A percentile compares a stretch with the other conserved stretches of the same genome.
phyloP scores from a whole-genome alignment of 2,113 vertebrate species.

The Dromaius novaehollandiae region DNA sequence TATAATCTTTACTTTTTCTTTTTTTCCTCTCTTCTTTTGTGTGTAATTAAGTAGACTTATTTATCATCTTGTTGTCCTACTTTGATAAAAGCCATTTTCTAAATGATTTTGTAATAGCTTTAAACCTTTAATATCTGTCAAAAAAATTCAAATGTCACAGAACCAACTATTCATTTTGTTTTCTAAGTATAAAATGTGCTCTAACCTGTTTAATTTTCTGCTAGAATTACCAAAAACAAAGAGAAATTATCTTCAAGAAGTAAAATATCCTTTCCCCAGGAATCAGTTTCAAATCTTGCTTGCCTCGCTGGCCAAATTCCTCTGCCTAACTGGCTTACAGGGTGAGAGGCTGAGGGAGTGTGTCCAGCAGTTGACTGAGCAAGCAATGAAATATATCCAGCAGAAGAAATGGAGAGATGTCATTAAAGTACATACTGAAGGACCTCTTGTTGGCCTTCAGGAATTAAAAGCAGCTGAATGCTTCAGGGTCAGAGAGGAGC shows the following conservation, averaged over 20 bases:
- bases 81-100: slow-evolving; percentile 8
- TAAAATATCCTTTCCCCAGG: not conserved
- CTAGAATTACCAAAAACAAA: not conserved
- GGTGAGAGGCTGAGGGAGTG: slow-evolving; percentile 76
- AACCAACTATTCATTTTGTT: not conserved
- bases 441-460: not conserved
- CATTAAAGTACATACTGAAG: slow-evolving; percentile 76
- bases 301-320: slow-evolving; percentile 74
- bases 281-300: not conserved
- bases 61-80: slow-evolving; percentile 9
- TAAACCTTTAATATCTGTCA: slow-evolving; percentile 29
- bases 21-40: not conserved
- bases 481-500: slow-evolving; percentile 34
- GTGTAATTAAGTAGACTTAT: not conserved
- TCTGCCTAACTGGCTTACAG: slow-evolving; percentile 74
- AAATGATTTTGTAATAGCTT: slow-evolving; percentile 16
- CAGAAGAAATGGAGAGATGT: slow-evolving; percentile 80
- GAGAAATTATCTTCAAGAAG: not conserved
- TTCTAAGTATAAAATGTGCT: not conserved
- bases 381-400: slow-evolving; percentile 75
- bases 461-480: slow-evolving; percentile 71
- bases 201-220: not conserved
- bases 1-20: slow-evolving; percentile 51
- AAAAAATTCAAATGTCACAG: slow-evolving; percentile 7
- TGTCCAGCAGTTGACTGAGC: slow-evolving; percentile 74